These are phyloP conservation scores for Gymnoscelis rufifasciata DNA, from an alignment of 2,888 invertebrate genomes.

Conservation along the genomic window DNA sequence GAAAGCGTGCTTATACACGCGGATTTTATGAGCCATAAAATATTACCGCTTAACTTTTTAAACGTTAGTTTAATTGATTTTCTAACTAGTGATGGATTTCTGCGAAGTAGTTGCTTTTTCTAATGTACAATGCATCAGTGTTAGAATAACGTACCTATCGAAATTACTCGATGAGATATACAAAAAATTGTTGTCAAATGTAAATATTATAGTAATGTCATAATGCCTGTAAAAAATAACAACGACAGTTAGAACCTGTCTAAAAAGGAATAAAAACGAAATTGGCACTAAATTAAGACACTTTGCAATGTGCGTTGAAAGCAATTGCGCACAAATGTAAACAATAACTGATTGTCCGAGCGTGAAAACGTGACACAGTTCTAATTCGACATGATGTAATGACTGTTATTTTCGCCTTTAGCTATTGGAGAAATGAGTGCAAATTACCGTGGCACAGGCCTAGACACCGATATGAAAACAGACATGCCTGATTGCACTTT, in stretches of 20 bases:
- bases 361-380: constrained; percentile 23
- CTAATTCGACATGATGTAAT: constrained; percentile 18
- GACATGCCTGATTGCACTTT: constrained; percentile 3
- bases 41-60: not conserved
- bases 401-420: constrained; percentile 7
- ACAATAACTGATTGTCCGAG: constrained; percentile 19
- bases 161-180: too few species aligned
- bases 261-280: not conserved
- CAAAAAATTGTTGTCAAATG: too few species aligned
- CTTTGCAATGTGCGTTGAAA: constrained; percentile 7
- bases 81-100: not conserved
- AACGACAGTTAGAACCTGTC: not conserved
- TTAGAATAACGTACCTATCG: too few species aligned
- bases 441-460: constrained; percentile 1
- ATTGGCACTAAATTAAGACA: not conserved
- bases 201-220: too few species aligned
- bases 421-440: constrained; percentile 10
- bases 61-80: not conserved
- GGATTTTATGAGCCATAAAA: not conserved
- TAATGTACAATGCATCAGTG: too few species aligned
- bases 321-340: constrained; percentile 11
- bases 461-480: not conserved
- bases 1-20: constrained; percentile 18
- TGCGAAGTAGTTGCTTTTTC: too few species aligned
- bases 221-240: not conserved